Conservation (phyloP, 2,797 vertebrate genomes). For the Sebastes iracundus region DNA sequence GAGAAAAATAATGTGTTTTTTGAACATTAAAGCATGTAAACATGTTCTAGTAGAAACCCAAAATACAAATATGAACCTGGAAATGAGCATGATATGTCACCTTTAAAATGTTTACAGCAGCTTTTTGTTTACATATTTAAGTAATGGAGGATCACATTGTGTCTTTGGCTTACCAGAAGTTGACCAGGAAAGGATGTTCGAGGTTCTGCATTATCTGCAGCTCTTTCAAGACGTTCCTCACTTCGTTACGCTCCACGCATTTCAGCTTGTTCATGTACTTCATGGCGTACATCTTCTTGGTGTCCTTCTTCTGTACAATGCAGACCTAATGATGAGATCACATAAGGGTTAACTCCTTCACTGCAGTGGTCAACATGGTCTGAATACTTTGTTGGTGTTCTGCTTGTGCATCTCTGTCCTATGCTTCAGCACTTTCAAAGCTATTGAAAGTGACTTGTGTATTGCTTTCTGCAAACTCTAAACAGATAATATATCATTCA, state of each 20-base stretch:
- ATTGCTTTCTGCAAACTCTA: neutral
- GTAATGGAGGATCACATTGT: neutral
- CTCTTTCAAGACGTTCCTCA: slow-evolving; percentile 97
- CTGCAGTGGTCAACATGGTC: neutral
- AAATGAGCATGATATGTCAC: no score
- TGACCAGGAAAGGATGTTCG: slow-evolving; percentile 96
- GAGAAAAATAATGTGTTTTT: neutral
- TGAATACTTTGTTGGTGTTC: neutral
- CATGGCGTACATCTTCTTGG: slow-evolving; percentile 99
- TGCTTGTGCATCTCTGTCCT: neutral
- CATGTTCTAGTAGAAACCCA: neutral
- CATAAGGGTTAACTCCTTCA: neutral
- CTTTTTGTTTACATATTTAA: slow-evolving; percentile 16
- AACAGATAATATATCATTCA: neutral
- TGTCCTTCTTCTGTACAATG: slow-evolving; percentile 97
- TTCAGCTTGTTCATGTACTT: slow-evolving; percentile 99
- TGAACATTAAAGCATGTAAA: neutral
- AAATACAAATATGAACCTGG: neutral
- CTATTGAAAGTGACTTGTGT: neutral
- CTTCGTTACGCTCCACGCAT: slow-evolving; percentile 96
- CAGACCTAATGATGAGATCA: slow-evolving; percentile 88
- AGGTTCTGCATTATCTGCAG: slow-evolving; percentile 98
- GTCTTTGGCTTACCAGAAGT: slow-evolving; percentile 90
- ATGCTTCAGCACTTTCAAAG: neutral
- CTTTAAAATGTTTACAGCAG: slow-evolving; percentile 3